Evolutionary conservation across 2,113 vertebrate genomes (phyloP).

Genomic region (Dolichotis patagonum): DNA sequence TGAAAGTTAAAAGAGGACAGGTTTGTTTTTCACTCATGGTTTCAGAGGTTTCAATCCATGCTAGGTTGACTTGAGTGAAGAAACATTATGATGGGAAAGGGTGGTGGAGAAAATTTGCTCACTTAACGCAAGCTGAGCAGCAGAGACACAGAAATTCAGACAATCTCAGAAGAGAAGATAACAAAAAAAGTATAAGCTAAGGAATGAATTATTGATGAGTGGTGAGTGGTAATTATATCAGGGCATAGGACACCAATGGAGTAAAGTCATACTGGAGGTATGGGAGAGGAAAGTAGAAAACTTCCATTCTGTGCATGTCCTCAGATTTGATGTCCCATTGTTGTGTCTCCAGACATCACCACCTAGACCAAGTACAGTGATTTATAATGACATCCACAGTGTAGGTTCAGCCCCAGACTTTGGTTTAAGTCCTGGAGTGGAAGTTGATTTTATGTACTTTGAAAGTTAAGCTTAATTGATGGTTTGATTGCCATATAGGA

Average conservation of each 20-base stretch:
- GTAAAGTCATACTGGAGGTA: not conserved
- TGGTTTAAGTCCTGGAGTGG: not conserved
- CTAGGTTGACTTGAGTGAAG: not conserved
- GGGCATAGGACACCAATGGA: accelerated
- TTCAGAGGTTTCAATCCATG: not conserved
- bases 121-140: not conserved
- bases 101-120: not conserved
- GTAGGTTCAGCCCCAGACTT: not conserved
- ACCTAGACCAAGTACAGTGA: not conserved
- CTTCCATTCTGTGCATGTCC: accelerated
- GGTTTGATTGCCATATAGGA: not conserved
- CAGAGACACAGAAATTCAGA: not conserved
- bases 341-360: not conserved
- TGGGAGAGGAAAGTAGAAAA: too few species aligned
- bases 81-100: not conserved
- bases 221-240: too few species aligned
- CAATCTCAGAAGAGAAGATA: too few species aligned
- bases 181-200: too few species aligned
- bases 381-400: not conserved
- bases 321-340: accelerated
- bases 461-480: not conserved
- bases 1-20: not conserved
- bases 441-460: too few species aligned
- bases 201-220: too few species aligned
- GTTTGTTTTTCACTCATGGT: not conserved